Evolutionary conservation across 2,888 invertebrate species (phyloP), one percentile per base, ranked within the genome.

Genomic region (Marasmarcha lunaedactyla): DNA sequence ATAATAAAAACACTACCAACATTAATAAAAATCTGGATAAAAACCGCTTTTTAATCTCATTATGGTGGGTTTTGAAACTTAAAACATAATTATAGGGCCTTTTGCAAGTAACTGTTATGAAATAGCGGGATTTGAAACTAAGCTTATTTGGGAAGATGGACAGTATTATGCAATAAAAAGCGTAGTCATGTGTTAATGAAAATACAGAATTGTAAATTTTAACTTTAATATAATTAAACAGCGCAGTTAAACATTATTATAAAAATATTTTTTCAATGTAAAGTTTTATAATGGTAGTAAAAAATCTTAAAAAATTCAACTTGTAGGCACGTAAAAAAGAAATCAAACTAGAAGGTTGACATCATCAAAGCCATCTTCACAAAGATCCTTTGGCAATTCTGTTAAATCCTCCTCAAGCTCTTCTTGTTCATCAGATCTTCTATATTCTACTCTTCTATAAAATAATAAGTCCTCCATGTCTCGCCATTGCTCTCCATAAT

Each of bases 401-500:
- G 25, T 20, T 27, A 20, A 25, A 15, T 42, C 42, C 35, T 42
- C 42, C 12, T 41, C 38, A 42, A 33, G 39, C 30, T 12, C 27
- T 27, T 25, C 30, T 30, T 42, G 35, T n/a, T n/a, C n/a, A 36
- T 39, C 39, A 20, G 27, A 27, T 27, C 36, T 42, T 20, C 20
- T 20, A 7, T 20, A 27, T 38, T 36, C 39, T 39, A 15, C 35
- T 39, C 14, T 35, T 35, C 39, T 41, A 41, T 37, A 45, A 43
- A 37, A 43, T 37, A 15, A 14, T 27, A 45, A 42, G 14, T 25
- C 35, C 15, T 40, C 35, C 13, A 43, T 35, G 26, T 36, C 35
- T 39, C 30, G 20, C 42, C 37, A 42, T 26, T 39, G 27, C 14
- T 37, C 37, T 40, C 40, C 43, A 30, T 35, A 43, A 38, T 46